These are phyloP conservation scores for Maconellicoccus hirsutus DNA, from an alignment of 1,140 invertebrate species.

Conservation along the genomic window DNA sequence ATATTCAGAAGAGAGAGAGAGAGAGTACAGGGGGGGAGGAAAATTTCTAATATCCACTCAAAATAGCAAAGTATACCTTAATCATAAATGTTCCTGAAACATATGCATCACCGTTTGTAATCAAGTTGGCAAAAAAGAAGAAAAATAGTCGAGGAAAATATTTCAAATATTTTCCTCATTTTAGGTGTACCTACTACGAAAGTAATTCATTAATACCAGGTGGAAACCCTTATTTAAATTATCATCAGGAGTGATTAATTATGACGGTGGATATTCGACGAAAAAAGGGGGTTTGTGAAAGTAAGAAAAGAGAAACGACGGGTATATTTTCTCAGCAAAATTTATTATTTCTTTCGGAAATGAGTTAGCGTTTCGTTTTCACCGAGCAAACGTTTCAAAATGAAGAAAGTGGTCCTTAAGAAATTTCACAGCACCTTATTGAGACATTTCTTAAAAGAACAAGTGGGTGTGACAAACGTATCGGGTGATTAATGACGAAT, in stretches of 20 bases:
- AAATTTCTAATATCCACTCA: too few species aligned
- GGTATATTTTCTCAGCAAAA: background rate
- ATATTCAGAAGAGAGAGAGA: too few species aligned
- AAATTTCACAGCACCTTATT: background rate
- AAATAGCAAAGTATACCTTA: too few species aligned
- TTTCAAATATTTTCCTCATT: background rate
- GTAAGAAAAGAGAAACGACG: background rate
- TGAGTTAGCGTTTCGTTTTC: constrained; percentile 3
- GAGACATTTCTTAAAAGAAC: background rate
- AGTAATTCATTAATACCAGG: background rate
- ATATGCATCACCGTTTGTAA: too few species aligned
- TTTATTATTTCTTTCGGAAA: constrained; percentile 5
- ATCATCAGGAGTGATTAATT: constrained; percentile 4
- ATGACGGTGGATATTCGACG: background rate
- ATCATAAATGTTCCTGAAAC: too few species aligned
- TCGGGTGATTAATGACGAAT: background rate
- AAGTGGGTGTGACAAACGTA: background rate
- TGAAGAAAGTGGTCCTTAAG: background rate
- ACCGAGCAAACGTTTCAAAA: background rate
- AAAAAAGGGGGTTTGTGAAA: background rate
- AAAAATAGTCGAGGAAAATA: background rate
- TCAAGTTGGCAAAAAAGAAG: background rate
- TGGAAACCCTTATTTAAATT: background rate
- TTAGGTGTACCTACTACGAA: background rate
- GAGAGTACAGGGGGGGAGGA: too few species aligned